Evolutionary conservation across 2,888 invertebrate genomes (phyloP), one percentile per base, ranked within the genome.

Genomic region (Petrolisthes manimaculis): DNA sequence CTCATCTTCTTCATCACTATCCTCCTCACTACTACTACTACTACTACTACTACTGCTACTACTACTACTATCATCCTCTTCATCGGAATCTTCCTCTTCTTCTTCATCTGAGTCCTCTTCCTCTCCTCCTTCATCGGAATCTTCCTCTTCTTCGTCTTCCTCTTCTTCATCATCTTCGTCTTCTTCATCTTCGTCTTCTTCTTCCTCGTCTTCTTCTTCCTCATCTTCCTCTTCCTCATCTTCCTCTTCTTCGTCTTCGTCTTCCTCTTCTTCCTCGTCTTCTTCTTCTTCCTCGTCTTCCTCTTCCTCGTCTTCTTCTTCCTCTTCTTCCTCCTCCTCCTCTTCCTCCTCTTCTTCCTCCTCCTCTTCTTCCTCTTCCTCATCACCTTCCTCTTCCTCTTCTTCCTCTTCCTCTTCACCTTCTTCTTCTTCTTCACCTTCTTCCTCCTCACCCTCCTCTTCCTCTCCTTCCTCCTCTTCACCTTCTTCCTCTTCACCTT

Each of bases 341-440:
- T 67, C 87, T 55, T 69, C 87, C 18, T 79, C 83, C n/a, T 56
- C 86, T n/a, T 75, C 86, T 24, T 77, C 83, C 1, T 83, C 86
- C 74, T 54, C 86, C 0, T 24, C 84, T 53, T 77, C 77, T 56
- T 78, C 84, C 14, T 86, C 86, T 75, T 69, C 86, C 5, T 37
- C 69, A 21, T 83, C 87, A 4, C 51, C 83, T 69, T 78, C 83
- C 24, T 80, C 80, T 0, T 69, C 83, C n/a, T 78, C 83, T 3
- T 61, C 83, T 3, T 37, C 14, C 1, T 81, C 56, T 51, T 18
- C 51, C 12, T 67, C 37, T 18, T 69, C 77, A 0, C 2, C 56
- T 21, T 55, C 69, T 18, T 56, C 69, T 3, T 67, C 75, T 24
- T 67, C 12, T 67, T 12, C 12, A 1, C 8, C 69, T 37, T 78